phyloP scores from a whole-genome alignment of 2,797 vertebrate genomes.

The Silurus aristotelis region DNA sequence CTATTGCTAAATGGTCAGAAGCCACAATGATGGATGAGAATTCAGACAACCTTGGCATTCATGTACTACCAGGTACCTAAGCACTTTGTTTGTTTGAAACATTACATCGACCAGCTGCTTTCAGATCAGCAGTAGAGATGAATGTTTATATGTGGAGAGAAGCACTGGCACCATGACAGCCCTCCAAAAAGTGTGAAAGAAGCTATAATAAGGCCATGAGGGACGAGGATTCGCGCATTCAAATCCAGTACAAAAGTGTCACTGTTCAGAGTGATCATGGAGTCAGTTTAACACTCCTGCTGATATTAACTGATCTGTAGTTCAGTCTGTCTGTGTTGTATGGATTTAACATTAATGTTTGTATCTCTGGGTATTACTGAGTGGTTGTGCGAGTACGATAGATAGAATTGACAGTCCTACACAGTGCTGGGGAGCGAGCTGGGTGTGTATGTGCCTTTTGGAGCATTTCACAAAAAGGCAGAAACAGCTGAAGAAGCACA shows the following conservation, averaged over 20 bases:
- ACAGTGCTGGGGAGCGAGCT: conserved; percentile 1
- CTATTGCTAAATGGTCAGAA: conserved; percentile 15
- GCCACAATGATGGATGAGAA: neutral
- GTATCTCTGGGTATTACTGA: neutral
- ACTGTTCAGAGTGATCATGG: neutral
- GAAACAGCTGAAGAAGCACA: neutral
- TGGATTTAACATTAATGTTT: neutral
- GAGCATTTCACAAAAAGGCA: neutral
- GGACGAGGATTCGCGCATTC: neutral
- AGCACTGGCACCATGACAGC: neutral
- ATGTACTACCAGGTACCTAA: neutral
- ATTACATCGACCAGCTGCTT: too few relatives aligned
- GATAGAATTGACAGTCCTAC: conserved; percentile 7
- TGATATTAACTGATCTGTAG: neutral
- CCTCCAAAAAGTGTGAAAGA: neutral
- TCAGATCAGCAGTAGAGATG: conserved; percentile 18
- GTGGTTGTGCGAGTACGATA: neutral
- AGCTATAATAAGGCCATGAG: conserved; percentile 6
- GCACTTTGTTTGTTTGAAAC: neutral
- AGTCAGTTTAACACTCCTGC: conserved; percentile 1
- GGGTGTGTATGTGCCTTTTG: conserved; percentile 9
- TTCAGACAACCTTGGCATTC: neutral
- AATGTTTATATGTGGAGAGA: neutral
- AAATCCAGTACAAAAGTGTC: neutral
- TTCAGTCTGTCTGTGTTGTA: conserved; percentile 3